Percentiles rank a stretch among this genome's conserved stretches.
phyloP scores from a whole-genome alignment of 2,113 vertebrate species.

The Scortum barcoo region DNA sequence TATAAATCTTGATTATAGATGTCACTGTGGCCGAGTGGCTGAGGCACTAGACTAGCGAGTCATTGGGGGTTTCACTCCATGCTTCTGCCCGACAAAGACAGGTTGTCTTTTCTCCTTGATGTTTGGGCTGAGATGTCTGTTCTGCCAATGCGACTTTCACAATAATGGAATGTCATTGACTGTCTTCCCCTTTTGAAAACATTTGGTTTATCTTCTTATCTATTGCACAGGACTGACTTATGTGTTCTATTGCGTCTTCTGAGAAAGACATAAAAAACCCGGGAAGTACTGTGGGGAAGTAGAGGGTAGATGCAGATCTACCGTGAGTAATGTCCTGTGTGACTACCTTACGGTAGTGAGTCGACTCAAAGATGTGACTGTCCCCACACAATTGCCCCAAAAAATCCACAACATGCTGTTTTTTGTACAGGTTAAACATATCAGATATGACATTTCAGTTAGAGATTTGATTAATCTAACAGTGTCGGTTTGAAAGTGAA shows the following conservation, averaged over 20 bases:
- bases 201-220: not conserved
- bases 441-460: not conserved
- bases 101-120: not conserved
- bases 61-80: not conserved
- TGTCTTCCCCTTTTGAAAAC: not conserved
- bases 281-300: no score
- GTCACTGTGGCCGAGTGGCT: constrained; percentile 13
- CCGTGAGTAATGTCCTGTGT: not conserved
- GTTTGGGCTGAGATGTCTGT: constrained; percentile 2
- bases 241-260: not conserved
- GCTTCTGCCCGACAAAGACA: not conserved
- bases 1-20: constrained; percentile 55
- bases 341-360: not conserved
- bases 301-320: not conserved
- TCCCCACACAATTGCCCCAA: no score
- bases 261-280: not conserved
- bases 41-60: not conserved
- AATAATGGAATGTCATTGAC: not conserved
- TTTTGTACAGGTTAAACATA: not conserved
- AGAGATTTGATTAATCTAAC: no score
- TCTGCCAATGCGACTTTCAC: not conserved
- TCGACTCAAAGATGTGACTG: no score
- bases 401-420: not conserved
- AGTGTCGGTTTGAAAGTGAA: constrained; percentile 17
- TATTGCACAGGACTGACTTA: not conserved